phyloP scores from a whole-genome alignment of 2,888 invertebrate species.

The Scotopteryx bipunctaria region DNA sequence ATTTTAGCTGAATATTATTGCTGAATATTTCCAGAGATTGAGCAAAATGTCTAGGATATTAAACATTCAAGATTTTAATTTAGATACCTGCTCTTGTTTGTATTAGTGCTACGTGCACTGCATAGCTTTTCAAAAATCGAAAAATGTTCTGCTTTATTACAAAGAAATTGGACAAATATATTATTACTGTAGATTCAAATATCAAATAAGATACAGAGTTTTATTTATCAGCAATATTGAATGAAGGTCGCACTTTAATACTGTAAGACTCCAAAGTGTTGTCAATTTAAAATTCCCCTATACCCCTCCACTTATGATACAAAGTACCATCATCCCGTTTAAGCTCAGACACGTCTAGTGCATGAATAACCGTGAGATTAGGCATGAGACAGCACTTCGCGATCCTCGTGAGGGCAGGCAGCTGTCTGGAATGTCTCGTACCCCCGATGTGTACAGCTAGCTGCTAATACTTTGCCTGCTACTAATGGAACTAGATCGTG shows the following conservation, averaged over 20 bases:
- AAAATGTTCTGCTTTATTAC: too few species aligned
- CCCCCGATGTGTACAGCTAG: conserved; percentile 17
- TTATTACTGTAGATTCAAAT: background rate
- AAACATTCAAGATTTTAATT: background rate
- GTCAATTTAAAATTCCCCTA: conserved; percentile 6
- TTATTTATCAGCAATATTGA: background rate
- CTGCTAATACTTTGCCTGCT: conserved; percentile 9
- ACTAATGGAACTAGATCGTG: conserved; percentile 17
- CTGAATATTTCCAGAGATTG: background rate
- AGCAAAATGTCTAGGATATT: background rate
- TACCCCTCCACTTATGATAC: conserved; percentile 9
- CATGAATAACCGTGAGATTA: conserved; percentile 33
- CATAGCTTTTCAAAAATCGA: too few species aligned
- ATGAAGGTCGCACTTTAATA: background rate
- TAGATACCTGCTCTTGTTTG: background rate
- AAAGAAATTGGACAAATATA: too few species aligned
- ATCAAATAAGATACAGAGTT: background rate
- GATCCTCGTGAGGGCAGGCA: conserved; percentile 34
- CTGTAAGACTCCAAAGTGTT: background rate
- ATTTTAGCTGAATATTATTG: conserved; percentile 22
- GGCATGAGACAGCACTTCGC: conserved; percentile 31
- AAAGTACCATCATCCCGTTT: conserved; percentile 11
- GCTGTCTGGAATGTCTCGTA: conserved; percentile 32
- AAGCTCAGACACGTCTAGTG: conserved; percentile 25
- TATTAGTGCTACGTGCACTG: background rate